Percentiles rank a stretch among this genome's conserved stretches.
Evolutionary conservation across 2,113 vertebrate genomes (phyloP).

Genomic region (Alligator sinensis): DNA sequence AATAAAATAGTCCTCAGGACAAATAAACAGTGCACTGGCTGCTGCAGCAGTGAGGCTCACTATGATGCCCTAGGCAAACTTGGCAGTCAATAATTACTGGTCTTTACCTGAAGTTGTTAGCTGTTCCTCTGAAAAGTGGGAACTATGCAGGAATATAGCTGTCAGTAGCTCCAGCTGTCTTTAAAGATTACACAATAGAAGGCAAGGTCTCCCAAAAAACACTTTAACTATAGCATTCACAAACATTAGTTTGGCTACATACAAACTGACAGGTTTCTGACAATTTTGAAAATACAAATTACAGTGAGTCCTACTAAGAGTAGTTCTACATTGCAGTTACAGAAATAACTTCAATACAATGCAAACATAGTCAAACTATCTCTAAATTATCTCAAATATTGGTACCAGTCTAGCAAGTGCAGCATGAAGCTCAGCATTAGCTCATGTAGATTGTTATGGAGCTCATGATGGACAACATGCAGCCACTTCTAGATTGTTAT

Average conservation of each 20-base stretch:
- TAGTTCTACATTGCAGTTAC: too few species aligned
- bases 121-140: background rate
- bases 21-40: background rate
- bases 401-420: too few species aligned
- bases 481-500: too few species aligned
- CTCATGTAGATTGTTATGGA: too few species aligned
- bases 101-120: background rate
- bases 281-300: background rate
- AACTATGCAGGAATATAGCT: background rate
- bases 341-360: too few species aligned
- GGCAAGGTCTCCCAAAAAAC: background rate
- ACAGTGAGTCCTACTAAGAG: background rate
- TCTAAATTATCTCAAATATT: too few species aligned
- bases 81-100: background rate
- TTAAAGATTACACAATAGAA: too few species aligned
- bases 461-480: too few species aligned
- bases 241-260: background rate
- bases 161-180: background rate
- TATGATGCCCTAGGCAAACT: background rate
- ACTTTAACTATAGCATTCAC: background rate
- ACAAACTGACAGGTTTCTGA: background rate
- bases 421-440: too few species aligned
- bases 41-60: background rate
- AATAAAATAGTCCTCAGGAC: background rate
- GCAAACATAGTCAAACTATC: too few species aligned